Evolutionary conservation across 2,113 vertebrate genomes (phyloP).

Genomic region (Philantomba maxwellii): DNA sequence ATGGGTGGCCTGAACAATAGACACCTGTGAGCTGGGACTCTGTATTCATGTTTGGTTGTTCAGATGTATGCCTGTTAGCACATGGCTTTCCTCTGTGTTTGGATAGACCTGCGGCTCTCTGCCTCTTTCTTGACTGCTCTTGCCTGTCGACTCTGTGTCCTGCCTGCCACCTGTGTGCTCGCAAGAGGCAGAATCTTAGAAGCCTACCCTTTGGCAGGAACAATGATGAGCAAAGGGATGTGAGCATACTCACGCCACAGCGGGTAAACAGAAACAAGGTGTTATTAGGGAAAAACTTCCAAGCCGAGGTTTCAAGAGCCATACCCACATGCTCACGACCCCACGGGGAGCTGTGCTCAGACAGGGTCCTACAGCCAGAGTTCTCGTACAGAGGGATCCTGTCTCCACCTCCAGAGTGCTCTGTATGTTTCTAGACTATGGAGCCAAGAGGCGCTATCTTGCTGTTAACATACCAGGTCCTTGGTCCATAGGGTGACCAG

Average conservation of each 20-base stretch:
- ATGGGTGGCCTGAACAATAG: background rate
- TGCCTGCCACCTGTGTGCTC: background rate
- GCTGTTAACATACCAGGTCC: background rate
- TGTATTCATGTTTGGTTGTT: background rate
- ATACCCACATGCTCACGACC: background rate
- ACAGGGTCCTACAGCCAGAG: background rate
- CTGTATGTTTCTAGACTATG: background rate
- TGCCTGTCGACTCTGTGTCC: background rate
- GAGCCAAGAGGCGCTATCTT: background rate
- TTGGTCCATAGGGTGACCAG: background rate
- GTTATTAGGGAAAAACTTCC: background rate
- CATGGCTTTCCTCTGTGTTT: background rate
- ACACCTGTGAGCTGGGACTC: background rate
- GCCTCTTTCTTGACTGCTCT: background rate
- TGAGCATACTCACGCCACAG: too few relatives aligned
- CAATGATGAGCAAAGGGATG: background rate
- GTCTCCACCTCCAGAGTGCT: background rate
- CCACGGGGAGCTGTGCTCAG: background rate
- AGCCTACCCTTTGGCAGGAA: background rate
- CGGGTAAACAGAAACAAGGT: background rate
- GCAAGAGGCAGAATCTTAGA: background rate
- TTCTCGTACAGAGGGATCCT: background rate
- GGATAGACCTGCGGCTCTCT: background rate
- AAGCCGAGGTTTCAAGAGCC: background rate
- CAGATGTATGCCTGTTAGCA: background rate